Evolutionary conservation across 2,888 invertebrate genomes (phyloP), one percentile per base, ranked within the genome.

Genomic region (Auanema freiburgensis): DNA sequence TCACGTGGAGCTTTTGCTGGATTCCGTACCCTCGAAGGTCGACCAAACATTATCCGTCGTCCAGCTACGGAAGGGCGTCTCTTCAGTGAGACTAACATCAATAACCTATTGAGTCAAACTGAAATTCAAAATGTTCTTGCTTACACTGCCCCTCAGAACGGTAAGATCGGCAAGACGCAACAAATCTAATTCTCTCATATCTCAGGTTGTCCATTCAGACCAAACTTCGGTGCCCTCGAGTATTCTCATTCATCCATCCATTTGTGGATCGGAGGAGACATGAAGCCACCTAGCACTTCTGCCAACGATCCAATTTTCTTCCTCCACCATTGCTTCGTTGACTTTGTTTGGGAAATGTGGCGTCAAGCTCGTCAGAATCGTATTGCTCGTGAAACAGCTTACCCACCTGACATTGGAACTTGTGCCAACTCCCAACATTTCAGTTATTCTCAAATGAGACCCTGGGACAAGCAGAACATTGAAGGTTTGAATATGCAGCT

Each of bases 391-490:
- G 81, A 81, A 60, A 69, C 71, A 63, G 72, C 72, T 44, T 82
- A 80, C 53, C 78, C 82, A 11, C 76, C 79, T 16, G 82, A 82
- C 65, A 70, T 78, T 46, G 74, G 66, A 25, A 71, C 76, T 24
- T 82, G 82, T 55, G 67, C 78, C 59, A 83, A 82, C 63, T 66
- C 74, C 21, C 82, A 83, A 60, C 82, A 82, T 65, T 82, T 82
- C 74, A 69, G 74, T 53, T 78, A 79, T 60, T 76, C 82, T 11
- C 66, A 73, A 33, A 82, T 82, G 82, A 58, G 80, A 41, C 82
- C 82, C 0, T 82, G 79, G 72, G 77, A 77, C 52, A 75, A 80
- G 58, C 71, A 76, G n/a, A 81, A 81, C 64, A 57, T 77, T n/a
- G 79, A 79, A 33, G 81, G 78, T 59, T 43, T 16, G 54, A 55